Base-by-base conservation (phyloP, 1,140 invertebrate genomes). In the Neotoxoptera formosana region DNA sequence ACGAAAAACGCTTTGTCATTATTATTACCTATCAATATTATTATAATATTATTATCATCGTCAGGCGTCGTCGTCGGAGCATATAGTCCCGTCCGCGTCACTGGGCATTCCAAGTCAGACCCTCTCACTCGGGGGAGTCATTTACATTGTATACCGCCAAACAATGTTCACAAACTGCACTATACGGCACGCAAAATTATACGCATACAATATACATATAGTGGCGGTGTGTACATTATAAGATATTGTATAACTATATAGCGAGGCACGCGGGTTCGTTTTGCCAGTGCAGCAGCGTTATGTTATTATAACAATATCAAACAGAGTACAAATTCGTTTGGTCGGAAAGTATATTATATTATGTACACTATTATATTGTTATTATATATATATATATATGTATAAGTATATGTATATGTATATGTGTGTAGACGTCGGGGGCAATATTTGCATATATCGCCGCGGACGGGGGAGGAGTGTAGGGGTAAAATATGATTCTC, bases 401-500 rank as follows among this genome's bases (percentile, higher is more conserved):
- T 60, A 25, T 60, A 60, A 0, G 9, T 60, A 30, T 60, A 30
- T 60, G 9, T 25, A 11, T 60, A 25, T 60, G 25, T 14, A 9
- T 67, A 7, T 76, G n/a, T 34, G 17, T 76, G 60, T 3, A 76
- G 60, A 47, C 45, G 45, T 87, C 84, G 84, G 84, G 25, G 47
- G 48, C n/a, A 36, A 89, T 89, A 89, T 89, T 89, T 89, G 87
- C 87, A 89, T 89, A 89, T 34, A 89, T 89, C 47, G 51, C 36
- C 8, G n/a, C 1, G 9, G 48, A 3, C n/a, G 47, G 45, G 86
- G 36, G 41, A 30, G 36, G 41, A 30, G 60, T 41, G 45, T 1
- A 25, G 41, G 45, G 17, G 48, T 93, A 84, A 86, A 86, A 93
- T 93, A 93, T 93, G 91, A 93, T 93, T 91, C 47, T 93, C 81